phyloP scores from a whole-genome alignment of 1,140 invertebrate genomes.

The Neodiprion fabricii region DNA sequence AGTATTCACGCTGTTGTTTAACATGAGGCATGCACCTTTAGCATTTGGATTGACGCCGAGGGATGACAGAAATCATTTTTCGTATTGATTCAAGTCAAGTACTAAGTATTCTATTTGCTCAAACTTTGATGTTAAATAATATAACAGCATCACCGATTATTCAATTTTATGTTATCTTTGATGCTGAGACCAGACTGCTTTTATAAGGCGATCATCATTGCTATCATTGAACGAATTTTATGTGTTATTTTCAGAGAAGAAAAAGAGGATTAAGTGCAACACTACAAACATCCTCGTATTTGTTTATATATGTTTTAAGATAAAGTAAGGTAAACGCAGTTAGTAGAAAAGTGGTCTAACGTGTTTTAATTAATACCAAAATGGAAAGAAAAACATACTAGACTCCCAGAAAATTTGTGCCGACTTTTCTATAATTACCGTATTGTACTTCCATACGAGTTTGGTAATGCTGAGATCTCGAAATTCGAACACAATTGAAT shows the following conservation, averaged over 20 bases:
- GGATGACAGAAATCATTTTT: no score
- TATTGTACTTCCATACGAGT: no score
- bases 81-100: no score
- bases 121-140: background rate
- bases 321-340: conserved; percentile 29
- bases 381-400: background rate
- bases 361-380: background rate
- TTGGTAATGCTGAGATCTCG: no score
- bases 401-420: no score
- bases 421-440: no score
- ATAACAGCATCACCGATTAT: background rate
- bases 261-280: conserved; percentile 53
- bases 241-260: conserved; percentile 48
- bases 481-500: no score
- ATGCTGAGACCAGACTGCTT: conserved; percentile 12
- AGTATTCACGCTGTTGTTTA: conserved; percentile 18
- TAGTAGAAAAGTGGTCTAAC: background rate
- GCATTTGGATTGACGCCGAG: no score
- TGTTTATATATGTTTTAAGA: conserved; percentile 55
- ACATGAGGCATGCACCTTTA: background rate
- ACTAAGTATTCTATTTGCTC: no score
- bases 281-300: conserved; percentile 42
- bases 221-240: conserved; percentile 8
- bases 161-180: conserved; percentile 13
- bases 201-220: conserved; percentile 11